These are phyloP conservation scores for Lucilia sericata DNA, from an alignment of 1,140 invertebrate species.

Conservation along the genomic window DNA sequence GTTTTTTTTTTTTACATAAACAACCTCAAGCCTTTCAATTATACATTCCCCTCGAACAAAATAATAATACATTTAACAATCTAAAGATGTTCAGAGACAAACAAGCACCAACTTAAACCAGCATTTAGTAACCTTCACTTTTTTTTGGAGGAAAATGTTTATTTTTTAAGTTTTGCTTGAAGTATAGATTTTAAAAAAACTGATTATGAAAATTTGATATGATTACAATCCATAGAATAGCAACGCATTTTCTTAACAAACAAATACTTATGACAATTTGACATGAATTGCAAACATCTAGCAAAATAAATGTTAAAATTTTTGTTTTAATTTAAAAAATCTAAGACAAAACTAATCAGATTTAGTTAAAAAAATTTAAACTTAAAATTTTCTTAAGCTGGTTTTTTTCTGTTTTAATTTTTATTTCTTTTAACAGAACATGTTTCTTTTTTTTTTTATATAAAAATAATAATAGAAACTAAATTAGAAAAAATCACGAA, in stretches of 20 bases:
- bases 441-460: neutral
- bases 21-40: too few species aligned
- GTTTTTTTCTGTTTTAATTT: neutral
- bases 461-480: neutral
- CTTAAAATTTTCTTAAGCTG: too few species aligned
- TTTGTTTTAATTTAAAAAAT: neutral
- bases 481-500: neutral
- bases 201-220: too few species aligned
- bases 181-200: too few species aligned
- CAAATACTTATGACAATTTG: neutral
- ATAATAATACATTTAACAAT: too few species aligned
- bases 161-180: neutral
- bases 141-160: neutral
- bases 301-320: neutral
- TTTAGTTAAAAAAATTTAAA: too few species aligned
- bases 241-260: neutral
- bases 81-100: too few species aligned
- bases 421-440: neutral
- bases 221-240: neutral
- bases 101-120: too few species aligned
- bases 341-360: neutral
- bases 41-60: too few species aligned
- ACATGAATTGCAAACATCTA: neutral
- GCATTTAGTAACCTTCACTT: too few species aligned
- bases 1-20: too few species aligned